phyloP scores from a whole-genome alignment of 2,113 vertebrate genomes.

The Myotis davidii region DNA sequence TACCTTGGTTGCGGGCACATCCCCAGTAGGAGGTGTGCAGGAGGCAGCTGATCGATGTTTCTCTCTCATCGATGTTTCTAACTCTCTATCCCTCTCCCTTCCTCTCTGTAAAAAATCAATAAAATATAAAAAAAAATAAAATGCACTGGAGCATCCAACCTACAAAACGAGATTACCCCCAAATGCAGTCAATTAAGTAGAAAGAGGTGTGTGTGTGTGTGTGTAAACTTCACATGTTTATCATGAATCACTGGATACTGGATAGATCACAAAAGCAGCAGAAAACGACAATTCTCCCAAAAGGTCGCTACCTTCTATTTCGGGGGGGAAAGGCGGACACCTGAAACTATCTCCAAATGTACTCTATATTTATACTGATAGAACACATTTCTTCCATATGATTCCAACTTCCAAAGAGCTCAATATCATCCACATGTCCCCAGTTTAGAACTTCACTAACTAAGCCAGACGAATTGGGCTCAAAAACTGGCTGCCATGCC shows the following conservation, averaged over 20 bases:
- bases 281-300: background rate
- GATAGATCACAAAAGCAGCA: slow-evolving; percentile 22
- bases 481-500: background rate
- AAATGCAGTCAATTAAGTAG: background rate
- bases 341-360: background rate
- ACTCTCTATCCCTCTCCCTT: too few relatives aligned
- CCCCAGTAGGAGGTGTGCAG: too few relatives aligned
- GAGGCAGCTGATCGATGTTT: too few relatives aligned
- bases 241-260: background rate
- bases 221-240: slow-evolving; percentile 12
- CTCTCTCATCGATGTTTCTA: too few relatives aligned
- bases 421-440: background rate
- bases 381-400: background rate
- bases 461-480: background rate
- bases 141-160: background rate
- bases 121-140: too few relatives aligned
- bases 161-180: background rate
- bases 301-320: background rate
- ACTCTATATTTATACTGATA: background rate
- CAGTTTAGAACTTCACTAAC: slow-evolving; percentile 11
- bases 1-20: too few relatives aligned
- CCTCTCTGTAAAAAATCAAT: too few relatives aligned
- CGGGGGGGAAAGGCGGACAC: background rate
- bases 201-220: background rate
- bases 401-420: slow-evolving; percentile 49